Evolutionary conservation across 2,888 invertebrate genomes (phyloP).

Genomic region (Thera obeliscata): DNA sequence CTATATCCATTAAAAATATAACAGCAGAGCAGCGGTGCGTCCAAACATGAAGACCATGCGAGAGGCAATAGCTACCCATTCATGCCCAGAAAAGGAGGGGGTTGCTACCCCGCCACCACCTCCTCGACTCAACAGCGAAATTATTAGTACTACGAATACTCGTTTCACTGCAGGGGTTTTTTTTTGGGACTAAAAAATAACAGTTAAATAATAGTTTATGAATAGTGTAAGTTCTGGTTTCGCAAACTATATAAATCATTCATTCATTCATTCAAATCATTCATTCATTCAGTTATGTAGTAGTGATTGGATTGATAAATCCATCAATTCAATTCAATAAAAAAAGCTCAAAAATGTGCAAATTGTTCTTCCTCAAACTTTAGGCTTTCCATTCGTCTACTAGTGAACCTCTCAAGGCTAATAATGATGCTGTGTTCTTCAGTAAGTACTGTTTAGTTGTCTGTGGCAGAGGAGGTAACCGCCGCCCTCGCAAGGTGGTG

Average conservation of each 20-base stretch:
- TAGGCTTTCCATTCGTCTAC: too few relatives aligned
- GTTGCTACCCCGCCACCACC: not conserved
- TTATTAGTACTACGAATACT: not conserved
- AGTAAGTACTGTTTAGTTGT: not conserved
- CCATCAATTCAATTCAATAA: too few relatives aligned
- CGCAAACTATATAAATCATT: too few relatives aligned
- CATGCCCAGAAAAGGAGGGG: slow-evolving; percentile 38
- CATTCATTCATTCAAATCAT: too few relatives aligned
- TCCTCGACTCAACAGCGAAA: not conserved
- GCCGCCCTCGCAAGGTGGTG: not conserved
- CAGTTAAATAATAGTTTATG: too few relatives aligned
- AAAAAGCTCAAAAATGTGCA: too few relatives aligned
- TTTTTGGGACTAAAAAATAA: too few relatives aligned
- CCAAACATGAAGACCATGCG: slow-evolving; percentile 50
- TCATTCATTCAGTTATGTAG: too few relatives aligned
- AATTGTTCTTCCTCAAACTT: too few relatives aligned
- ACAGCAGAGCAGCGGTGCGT: slow-evolving; percentile 49
- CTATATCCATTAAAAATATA: slow-evolving; percentile 46
- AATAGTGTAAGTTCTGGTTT: too few relatives aligned
- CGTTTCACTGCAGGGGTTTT: not conserved
- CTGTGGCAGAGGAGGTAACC: slow-evolving; percentile 7
- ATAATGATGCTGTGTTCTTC: not conserved
- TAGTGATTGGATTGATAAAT: too few relatives aligned
- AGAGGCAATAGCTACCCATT: slow-evolving; percentile 49
- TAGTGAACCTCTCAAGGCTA: not conserved